Percentiles rank a stretch among this genome's conserved stretches.
phyloP scores from a whole-genome alignment of 2,888 invertebrate species.

The Drosophila setosimentum region DNA sequence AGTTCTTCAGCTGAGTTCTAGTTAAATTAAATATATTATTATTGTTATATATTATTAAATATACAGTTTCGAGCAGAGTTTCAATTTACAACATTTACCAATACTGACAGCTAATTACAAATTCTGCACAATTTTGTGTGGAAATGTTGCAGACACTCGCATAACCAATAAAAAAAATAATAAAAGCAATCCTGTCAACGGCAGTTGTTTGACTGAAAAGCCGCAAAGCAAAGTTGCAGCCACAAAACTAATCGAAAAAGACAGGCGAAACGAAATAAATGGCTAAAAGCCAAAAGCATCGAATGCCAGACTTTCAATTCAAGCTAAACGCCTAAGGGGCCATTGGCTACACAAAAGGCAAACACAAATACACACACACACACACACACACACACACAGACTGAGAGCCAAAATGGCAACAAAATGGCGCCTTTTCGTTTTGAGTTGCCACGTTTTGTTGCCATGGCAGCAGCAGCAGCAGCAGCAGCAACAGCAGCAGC shows the following conservation, averaged over 20 bases:
- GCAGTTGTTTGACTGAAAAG: conserved; percentile 36
- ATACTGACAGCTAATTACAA: not conserved
- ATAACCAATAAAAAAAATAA: conserved; percentile 21
- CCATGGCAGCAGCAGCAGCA: conserved; percentile 63
- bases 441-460: conserved; percentile 49
- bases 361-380: not conserved
- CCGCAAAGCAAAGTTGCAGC: conserved; percentile 49
- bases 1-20: not conserved
- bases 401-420: conserved; percentile 23
- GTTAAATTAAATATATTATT: too few species aligned
- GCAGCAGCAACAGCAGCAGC: conserved; percentile 8
- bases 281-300: conserved; percentile 32
- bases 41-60: too few species aligned
- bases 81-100: not conserved
- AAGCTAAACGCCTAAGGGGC: conserved; percentile 45
- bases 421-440: conserved; percentile 55
- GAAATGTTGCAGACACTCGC: conserved; percentile 30
- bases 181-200: conserved; percentile 41
- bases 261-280: conserved; percentile 47
- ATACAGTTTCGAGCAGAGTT: not conserved
- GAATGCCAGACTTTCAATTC: conserved; percentile 14
- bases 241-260: conserved; percentile 44
- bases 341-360: conserved; percentile 18
- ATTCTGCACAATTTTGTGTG: not conserved
- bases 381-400: conserved; percentile 2